Percentiles rank a stretch among this genome's conserved stretches.
phyloP scores from a whole-genome alignment of 1,140 invertebrate genomes.

The Lysiphlebus fabarum region DNA sequence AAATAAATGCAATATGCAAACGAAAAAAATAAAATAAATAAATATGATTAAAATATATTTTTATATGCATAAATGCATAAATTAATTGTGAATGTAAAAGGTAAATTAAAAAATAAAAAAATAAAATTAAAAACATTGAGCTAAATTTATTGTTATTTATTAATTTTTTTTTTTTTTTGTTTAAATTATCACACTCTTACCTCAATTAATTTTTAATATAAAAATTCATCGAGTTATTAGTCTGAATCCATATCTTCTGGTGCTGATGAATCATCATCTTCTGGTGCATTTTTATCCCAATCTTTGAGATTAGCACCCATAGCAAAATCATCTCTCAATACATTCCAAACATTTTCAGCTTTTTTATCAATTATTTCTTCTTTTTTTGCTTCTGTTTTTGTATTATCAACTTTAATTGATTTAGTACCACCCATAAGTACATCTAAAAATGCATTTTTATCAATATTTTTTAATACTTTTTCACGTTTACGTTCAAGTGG shows the following conservation, averaged over 20 bases:
- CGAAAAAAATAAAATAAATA: too few species aligned
- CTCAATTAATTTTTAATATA: too few species aligned
- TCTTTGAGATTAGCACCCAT: constrained; percentile 86
- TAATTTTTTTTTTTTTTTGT: too few species aligned
- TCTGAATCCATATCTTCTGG: constrained; percentile 41
- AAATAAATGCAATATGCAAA: too few species aligned
- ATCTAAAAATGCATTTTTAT: constrained; percentile 80
- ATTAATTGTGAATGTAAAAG: too few species aligned
- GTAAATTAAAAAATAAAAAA: not conserved
- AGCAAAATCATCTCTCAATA: constrained; percentile 80
- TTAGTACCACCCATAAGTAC: constrained; percentile 72
- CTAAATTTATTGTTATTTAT: too few species aligned
- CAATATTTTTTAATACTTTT: constrained; percentile 76
- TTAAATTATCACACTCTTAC: too few species aligned
- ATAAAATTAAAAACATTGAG: not conserved
- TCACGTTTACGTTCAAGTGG: constrained; percentile 77
- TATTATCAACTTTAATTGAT: constrained; percentile 39
- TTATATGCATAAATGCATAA: too few species aligned
- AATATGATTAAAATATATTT: too few species aligned
- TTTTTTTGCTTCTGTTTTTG: constrained; percentile 2
- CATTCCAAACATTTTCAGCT: constrained; percentile 54
- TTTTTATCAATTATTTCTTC: constrained; percentile 20
- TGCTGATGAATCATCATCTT: constrained; percentile 42
- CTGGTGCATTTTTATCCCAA: constrained; percentile 75
- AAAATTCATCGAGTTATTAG: constrained; percentile 6